Percentiles rank a stretch among this genome's conserved stretches.
Conservation (phyloP, 2,888 invertebrate species). For the Balanococcus diminutus region DNA sequence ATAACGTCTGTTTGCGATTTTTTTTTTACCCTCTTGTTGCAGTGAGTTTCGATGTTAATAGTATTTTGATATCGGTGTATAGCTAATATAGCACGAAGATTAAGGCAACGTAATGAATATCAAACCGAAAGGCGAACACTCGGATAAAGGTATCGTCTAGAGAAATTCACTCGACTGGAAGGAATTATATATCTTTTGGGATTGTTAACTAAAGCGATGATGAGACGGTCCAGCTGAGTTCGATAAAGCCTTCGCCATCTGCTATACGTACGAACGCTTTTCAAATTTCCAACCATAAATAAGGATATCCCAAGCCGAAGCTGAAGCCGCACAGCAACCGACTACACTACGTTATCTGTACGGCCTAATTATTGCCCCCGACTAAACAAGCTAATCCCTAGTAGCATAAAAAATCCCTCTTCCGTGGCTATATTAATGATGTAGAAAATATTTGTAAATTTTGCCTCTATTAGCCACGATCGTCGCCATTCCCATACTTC, state of each 20-base stretch:
- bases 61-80: conserved; percentile 49
- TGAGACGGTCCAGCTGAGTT: conserved; percentile 54
- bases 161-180: conserved; percentile 51
- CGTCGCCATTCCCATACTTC: not conserved
- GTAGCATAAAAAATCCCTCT: not conserved
- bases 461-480: not conserved
- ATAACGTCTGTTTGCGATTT: not conserved
- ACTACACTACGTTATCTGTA: not conserved
- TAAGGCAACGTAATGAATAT: conserved; percentile 49
- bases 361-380: conserved; percentile 22
- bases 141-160: conserved; percentile 47
- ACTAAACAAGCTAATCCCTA: conserved; percentile 6
- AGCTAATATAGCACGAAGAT: conserved; percentile 42
- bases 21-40: not conserved
- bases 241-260: conserved; percentile 47
- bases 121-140: conserved; percentile 21
- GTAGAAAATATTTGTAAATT: conserved; percentile 22
- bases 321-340: not conserved
- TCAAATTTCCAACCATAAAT: conserved; percentile 35
- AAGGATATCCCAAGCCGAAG: conserved; percentile 35
- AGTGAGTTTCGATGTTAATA: conserved; percentile 3
- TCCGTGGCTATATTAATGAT: not conserved
- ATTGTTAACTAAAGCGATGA: conserved; percentile 54
- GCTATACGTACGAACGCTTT: conserved; percentile 29
- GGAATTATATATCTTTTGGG: conserved; percentile 53